Conservation (phyloP, 2,797 vertebrate genomes). For the Acipenser oxyrinchus region DNA sequence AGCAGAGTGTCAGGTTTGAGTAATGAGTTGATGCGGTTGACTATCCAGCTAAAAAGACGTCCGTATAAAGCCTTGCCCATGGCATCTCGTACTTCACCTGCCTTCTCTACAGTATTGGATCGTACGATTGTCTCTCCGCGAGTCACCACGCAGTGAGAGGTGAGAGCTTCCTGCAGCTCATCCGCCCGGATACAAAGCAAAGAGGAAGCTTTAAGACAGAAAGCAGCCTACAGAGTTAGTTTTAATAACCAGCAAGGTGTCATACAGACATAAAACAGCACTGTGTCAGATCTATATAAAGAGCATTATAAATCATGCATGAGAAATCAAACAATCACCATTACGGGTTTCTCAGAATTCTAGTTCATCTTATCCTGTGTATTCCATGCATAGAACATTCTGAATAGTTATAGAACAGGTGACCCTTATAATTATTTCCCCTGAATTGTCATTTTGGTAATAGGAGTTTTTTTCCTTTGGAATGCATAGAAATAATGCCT, state of each 20-base stretch:
- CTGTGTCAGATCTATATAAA: too few species aligned
- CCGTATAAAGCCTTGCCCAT: constrained; percentile 90
- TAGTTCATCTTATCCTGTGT: too few species aligned
- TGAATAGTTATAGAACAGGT: too few species aligned
- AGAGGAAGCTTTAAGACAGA: constrained; percentile 64
- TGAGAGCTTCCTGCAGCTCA: constrained; percentile 91
- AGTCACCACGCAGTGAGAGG: constrained; percentile 93
- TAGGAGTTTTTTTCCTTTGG: too few species aligned
- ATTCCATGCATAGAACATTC: too few species aligned
- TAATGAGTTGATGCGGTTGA: constrained; percentile 85
- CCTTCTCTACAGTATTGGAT: constrained; percentile 90
- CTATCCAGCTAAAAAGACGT: constrained; percentile 95
- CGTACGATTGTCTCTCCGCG: constrained; percentile 92
- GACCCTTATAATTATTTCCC: too few species aligned
- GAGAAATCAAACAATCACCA: too few species aligned
- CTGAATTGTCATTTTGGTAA: too few species aligned
- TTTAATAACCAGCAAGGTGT: background rate
- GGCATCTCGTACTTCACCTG: constrained; percentile 83
- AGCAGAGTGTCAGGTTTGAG: constrained; percentile 66
- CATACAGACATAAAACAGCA: too few species aligned
- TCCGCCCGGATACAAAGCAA: constrained; percentile 86
- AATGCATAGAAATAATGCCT: too few species aligned
- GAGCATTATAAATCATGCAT: too few species aligned
- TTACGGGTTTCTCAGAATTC: too few species aligned
- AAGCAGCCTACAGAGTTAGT: background rate